Evolutionary conservation across 2,113 vertebrate species (phyloP).

Genomic region (Callaeas wilsoni): DNA sequence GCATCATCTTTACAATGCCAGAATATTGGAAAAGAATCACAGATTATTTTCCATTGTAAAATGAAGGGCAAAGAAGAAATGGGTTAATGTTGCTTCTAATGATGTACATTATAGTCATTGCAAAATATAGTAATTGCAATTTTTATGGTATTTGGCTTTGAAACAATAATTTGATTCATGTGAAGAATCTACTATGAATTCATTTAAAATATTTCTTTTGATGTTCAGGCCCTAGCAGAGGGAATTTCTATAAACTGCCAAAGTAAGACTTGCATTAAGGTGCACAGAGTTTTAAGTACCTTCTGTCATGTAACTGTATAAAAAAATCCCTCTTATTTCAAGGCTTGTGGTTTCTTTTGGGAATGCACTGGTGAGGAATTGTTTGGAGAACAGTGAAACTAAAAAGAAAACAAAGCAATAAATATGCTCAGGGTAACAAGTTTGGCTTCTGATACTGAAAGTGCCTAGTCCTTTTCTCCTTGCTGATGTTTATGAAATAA

Average conservation of each 20-base stretch:
- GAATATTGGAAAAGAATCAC: background rate
- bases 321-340: background rate
- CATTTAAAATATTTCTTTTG: background rate
- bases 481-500: background rate
- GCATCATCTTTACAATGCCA: background rate
- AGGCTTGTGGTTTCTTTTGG: background rate
- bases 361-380: background rate
- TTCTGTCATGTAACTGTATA: background rate
- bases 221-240: background rate
- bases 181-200: background rate
- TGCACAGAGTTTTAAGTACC: background rate
- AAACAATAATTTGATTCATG: conserved; percentile 14
- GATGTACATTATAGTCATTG: background rate
- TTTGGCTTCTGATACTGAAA: background rate
- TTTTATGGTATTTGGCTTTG: conserved; percentile 45
- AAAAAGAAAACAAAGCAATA: background rate
- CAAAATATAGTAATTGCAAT: background rate
- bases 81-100: conserved; percentile 32
- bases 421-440: background rate
- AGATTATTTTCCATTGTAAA: conserved; percentile 32
- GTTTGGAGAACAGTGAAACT: background rate
- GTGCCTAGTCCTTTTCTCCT: background rate
- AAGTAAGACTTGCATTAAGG: background rate
- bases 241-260: background rate
- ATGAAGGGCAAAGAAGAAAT: conserved; percentile 11